Conservation (phyloP, 2,113 vertebrate genomes). For the Notiomystis cincta region DNA sequence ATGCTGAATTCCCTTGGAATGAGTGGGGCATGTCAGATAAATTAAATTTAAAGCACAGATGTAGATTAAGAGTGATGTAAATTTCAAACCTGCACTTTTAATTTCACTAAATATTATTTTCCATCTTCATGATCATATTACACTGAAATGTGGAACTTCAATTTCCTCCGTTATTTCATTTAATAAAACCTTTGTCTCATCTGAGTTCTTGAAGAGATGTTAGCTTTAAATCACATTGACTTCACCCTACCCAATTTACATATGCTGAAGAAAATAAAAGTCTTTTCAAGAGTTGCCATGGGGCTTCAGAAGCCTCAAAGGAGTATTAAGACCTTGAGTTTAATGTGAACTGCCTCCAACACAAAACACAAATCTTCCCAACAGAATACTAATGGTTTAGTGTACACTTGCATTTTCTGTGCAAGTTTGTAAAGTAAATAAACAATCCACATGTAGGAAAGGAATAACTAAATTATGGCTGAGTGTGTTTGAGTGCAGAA, state of each 20-base stretch:
- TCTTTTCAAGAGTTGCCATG: conserved; percentile 69
- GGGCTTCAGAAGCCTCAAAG: conserved; percentile 62
- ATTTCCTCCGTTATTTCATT: conserved; percentile 70
- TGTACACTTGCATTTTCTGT: conserved; percentile 50
- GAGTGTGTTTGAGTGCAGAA: neutral
- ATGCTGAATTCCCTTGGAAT: conserved; percentile 48
- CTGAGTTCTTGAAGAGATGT: conserved; percentile 69
- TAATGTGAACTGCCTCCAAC: conserved; percentile 67
- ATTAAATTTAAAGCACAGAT: conserved; percentile 62
- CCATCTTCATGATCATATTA: conserved; percentile 60
- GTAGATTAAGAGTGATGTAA: conserved; percentile 61
- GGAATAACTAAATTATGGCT: conserved; percentile 11
- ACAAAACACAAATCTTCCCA: conserved; percentile 65
- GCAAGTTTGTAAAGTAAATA: conserved; percentile 39
- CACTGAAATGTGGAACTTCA: conserved; percentile 60
- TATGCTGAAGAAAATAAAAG: conserved; percentile 76
- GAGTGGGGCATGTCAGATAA: conserved; percentile 37
- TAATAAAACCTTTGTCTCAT: conserved; percentile 72
- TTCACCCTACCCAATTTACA: conserved; percentile 72
- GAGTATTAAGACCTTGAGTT: conserved; percentile 74
- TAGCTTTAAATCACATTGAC: conserved; percentile 76
- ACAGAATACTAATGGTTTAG: conserved; percentile 69
- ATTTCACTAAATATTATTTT: conserved; percentile 76
- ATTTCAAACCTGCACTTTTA: conserved; percentile 63
- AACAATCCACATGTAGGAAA: neutral